These are phyloP conservation scores for Drosophila kikkawai DNA, from an alignment of 1,140 invertebrate species.

Conservation along the genomic window DNA sequence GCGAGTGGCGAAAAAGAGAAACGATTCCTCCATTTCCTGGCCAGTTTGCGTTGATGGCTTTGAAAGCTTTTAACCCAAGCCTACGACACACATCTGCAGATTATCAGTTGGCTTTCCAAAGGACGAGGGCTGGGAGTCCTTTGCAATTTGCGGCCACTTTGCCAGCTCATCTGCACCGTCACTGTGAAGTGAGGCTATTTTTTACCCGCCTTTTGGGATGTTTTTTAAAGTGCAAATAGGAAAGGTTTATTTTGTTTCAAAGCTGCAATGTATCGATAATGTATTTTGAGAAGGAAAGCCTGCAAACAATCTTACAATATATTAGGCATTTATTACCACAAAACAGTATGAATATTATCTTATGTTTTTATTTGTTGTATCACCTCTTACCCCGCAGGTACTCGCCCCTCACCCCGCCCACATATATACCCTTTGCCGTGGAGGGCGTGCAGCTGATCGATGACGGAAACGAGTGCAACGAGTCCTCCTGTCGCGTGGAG, in stretches of 20 bases:
- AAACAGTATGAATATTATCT: neutral
- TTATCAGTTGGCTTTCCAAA: constrained; percentile 63
- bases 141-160: constrained; percentile 74
- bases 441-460: constrained; percentile 90
- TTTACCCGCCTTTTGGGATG: neutral
- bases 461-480: constrained; percentile 88
- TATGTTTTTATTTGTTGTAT: neutral
- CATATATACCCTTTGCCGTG: constrained; percentile 71
- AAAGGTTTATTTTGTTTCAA: neutral
- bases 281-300: neutral
- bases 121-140: constrained; percentile 29
- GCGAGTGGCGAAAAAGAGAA: constrained; percentile 52
- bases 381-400: constrained; percentile 49
- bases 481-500: constrained; percentile 85
- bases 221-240: neutral
- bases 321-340: neutral
- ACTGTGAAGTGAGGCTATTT: constrained; percentile 5
- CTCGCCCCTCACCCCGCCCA: constrained; percentile 76
- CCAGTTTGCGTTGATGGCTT: constrained; percentile 69
- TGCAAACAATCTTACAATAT: neutral
- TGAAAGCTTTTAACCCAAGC: constrained; percentile 76
- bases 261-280: neutral
- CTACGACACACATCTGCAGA: constrained; percentile 58
- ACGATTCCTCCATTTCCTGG: constrained; percentile 74
- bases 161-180: constrained; percentile 30